phyloP scores from a whole-genome alignment of 2,888 invertebrate species.

The Bursaphelenchus okinawaensis region DNA sequence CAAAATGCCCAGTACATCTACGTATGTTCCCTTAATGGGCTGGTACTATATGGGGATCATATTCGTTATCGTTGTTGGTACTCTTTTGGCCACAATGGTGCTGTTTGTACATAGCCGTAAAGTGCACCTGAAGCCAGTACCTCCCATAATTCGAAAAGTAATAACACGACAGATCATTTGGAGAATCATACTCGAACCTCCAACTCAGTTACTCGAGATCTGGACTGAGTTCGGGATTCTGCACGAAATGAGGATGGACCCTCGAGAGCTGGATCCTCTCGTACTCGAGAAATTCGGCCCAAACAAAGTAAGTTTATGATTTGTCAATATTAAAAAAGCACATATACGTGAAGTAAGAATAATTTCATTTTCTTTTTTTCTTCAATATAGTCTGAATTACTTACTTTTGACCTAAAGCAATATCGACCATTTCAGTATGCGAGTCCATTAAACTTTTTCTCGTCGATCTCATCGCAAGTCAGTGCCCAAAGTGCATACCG shows the following conservation, averaged over 20 bases:
- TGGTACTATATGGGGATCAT: conserved; percentile 62
- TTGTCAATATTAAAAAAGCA: neutral
- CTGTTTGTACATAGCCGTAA: conserved; percentile 58
- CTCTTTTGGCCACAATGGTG: conserved; percentile 61
- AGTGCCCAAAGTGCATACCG: conserved; percentile 31
- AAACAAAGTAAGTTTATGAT: conserved; percentile 1
- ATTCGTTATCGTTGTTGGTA: conserved; percentile 61
- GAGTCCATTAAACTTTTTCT: conserved; percentile 37
- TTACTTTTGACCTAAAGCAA: neutral
- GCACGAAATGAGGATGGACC: conserved; percentile 34
- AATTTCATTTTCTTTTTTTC: no score
- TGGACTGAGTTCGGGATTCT: conserved; percentile 55
- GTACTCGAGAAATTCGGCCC: conserved; percentile 33
- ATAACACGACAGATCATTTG: conserved; percentile 22
- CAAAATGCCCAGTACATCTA: conserved; percentile 62
- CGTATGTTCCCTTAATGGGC: conserved; percentile 62
- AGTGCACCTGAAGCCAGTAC: conserved; percentile 26
- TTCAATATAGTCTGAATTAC: conserved; percentile 13
- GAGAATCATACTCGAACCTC: conserved; percentile 34
- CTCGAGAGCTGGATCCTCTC: conserved; percentile 35
- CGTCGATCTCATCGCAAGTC: conserved; percentile 41
- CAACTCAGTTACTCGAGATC: conserved; percentile 44
- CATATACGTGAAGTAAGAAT: neutral
- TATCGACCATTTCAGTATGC: conserved; percentile 1
- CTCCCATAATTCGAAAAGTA: conserved; percentile 21